Percentiles rank a stretch among this genome's conserved stretches.
phyloP scores from a whole-genome alignment of 2,888 invertebrate genomes.

The Germaria angustata region DNA sequence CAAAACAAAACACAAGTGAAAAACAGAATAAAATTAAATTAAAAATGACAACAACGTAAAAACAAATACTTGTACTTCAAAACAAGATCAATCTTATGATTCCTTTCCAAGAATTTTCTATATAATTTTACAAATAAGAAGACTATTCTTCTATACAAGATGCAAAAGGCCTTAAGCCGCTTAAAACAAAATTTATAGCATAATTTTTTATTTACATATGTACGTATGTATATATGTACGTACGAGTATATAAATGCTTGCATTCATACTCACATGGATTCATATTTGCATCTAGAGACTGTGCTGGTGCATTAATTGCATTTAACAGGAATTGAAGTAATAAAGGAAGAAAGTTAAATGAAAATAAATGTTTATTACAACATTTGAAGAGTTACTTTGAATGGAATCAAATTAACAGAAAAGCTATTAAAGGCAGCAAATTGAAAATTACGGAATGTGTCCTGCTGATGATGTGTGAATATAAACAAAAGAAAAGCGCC shows the following conservation, averaged over 20 bases:
- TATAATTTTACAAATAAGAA: constrained; percentile 34
- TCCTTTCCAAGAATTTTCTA: constrained; percentile 44
- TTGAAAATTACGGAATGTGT: constrained; percentile 23
- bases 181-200: constrained; percentile 20
- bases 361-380: constrained; percentile 14
- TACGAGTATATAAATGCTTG: not conserved
- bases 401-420: not conserved
- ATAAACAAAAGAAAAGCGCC: not conserved
- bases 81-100: constrained; percentile 57
- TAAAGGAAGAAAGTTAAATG: constrained; percentile 49
- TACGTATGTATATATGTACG: not conserved
- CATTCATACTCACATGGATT: too few relatives aligned
- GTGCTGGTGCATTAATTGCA: not conserved
- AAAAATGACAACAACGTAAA: constrained; percentile 20
- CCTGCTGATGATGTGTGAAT: not conserved
- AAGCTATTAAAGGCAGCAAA: constrained; percentile 10
- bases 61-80: not conserved
- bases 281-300: too few relatives aligned
- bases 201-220: too few relatives aligned
- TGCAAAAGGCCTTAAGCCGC: constrained; percentile 53
- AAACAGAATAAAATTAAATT: constrained; percentile 27
- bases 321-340: constrained; percentile 22
- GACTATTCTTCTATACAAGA: constrained; percentile 26
- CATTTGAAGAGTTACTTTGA: not conserved
- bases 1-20: not conserved